Evolutionary conservation across 2,888 invertebrate genomes (phyloP).

Genomic region (Camponotus fellah): DNA sequence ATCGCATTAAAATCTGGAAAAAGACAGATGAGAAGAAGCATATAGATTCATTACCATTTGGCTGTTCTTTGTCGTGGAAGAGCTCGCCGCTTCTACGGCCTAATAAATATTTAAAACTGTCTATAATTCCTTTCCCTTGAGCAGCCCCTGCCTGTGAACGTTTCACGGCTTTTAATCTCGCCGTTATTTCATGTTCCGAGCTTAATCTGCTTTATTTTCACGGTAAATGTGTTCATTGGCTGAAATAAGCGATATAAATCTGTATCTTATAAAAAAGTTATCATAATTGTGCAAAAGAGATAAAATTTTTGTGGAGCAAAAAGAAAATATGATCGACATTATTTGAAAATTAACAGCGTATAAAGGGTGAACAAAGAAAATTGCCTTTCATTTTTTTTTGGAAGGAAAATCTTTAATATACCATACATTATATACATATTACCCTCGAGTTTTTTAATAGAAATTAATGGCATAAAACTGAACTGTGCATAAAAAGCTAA

Average conservation of each 20-base stretch:
- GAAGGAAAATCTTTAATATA: neutral
- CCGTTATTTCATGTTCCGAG: slow-evolving; percentile 33
- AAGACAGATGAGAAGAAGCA: slow-evolving; percentile 48
- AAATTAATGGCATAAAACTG: neutral
- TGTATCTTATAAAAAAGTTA: neutral
- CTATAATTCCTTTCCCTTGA: slow-evolving; percentile 62
- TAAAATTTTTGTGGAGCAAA: neutral
- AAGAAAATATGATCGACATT: neutral
- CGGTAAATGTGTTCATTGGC: slow-evolving; percentile 16
- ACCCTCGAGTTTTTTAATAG: neutral
- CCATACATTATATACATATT: neutral
- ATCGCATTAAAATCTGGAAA: slow-evolving; percentile 27
- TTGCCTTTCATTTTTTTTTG: neutral
- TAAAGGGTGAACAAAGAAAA: neutral
- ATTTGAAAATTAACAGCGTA: neutral
- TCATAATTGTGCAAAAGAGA: neutral
- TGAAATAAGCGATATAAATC: slow-evolving; percentile 34
- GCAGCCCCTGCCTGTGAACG: slow-evolving; percentile 1
- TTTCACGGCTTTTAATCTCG: slow-evolving; percentile 50
- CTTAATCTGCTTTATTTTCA: slow-evolving; percentile 32
- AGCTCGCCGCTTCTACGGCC: slow-evolving; percentile 54
- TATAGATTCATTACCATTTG: slow-evolving; percentile 68
- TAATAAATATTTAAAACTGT: slow-evolving; percentile 72
- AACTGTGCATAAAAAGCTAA: neutral
- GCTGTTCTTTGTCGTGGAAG: slow-evolving; percentile 61